Conservation (phyloP, 2,888 invertebrate species). For the Synanthedon tipuliformis region DNA sequence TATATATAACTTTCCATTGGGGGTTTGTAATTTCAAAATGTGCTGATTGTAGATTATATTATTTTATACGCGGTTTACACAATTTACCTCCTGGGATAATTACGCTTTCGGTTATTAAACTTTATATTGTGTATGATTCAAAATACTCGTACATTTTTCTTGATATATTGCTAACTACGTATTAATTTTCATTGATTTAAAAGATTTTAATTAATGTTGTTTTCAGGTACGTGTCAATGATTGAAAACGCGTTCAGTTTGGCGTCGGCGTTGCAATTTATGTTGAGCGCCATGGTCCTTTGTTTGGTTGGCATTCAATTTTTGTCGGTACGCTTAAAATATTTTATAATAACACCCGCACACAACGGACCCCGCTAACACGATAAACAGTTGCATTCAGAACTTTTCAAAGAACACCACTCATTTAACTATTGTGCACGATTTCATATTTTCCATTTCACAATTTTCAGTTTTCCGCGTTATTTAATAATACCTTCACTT, state of each 20-base stretch:
- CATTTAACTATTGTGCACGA: not conserved
- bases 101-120: too few species aligned
- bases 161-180: too few species aligned
- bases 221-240: constrained; percentile 62
- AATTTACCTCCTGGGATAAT: too few species aligned
- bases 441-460: not conserved
- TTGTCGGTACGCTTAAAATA: constrained; percentile 34
- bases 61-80: too few species aligned
- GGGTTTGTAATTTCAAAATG: too few species aligned
- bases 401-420: not conserved
- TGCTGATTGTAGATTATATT: too few species aligned
- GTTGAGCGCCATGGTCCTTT: constrained; percentile 63
- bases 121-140: too few species aligned
- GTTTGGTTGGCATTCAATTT: constrained; percentile 59
- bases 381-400: not conserved
- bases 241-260: constrained; percentile 59
- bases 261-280: constrained; percentile 63
- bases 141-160: too few species aligned
- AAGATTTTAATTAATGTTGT: not conserved
- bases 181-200: too few species aligned
- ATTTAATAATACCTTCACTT: too few species aligned
- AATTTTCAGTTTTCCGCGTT: not conserved
- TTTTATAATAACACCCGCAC: not conserved
- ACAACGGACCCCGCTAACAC: not conserved
- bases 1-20: too few species aligned